Percentiles rank a stretch among this genome's conserved stretches.
Conservation (phyloP, 53 echinoderm and acorn worm genomes). For the Luidia sarsii region DNA sequence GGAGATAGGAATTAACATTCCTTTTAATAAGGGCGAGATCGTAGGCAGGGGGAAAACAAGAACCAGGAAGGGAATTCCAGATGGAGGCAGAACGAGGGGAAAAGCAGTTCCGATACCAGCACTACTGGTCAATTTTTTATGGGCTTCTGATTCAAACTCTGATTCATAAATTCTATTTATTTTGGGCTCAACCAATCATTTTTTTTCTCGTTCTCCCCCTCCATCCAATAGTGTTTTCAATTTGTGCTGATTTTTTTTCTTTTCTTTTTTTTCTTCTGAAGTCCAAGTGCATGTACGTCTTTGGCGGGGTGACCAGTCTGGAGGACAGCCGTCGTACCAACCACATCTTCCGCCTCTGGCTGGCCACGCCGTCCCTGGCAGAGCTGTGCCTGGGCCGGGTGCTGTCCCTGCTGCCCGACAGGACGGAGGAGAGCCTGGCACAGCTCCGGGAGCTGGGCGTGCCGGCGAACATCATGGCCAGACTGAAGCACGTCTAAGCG, state of each 20-base stretch:
- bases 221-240: no score
- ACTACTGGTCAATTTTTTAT: no score
- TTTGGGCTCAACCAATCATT: no score
- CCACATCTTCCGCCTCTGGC: conserved; percentile 68
- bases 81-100: no score
- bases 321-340: conserved; percentile 60
- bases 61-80: no score
- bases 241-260: neutral
- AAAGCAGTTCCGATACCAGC: no score
- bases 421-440: conserved; percentile 12
- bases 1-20: no score
- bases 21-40: no score
- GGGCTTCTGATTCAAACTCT: no score
- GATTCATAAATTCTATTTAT: no score
- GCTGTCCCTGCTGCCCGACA: conserved; percentile 44
- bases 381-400: conserved; percentile 67
- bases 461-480: conserved; percentile 53
- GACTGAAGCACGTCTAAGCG: conserved; percentile 60
- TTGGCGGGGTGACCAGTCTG: conserved; percentile 65
- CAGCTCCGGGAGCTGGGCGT: conserved; percentile 49
- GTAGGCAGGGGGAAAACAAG: no score
- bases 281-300: conserved; percentile 87
- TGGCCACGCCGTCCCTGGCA: conserved; percentile 63
- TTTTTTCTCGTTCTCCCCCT: no score
- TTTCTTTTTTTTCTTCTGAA: conserved; percentile 1